Conservation (phyloP, 1,140 invertebrate species). For the Grapholita molesta region DNA sequence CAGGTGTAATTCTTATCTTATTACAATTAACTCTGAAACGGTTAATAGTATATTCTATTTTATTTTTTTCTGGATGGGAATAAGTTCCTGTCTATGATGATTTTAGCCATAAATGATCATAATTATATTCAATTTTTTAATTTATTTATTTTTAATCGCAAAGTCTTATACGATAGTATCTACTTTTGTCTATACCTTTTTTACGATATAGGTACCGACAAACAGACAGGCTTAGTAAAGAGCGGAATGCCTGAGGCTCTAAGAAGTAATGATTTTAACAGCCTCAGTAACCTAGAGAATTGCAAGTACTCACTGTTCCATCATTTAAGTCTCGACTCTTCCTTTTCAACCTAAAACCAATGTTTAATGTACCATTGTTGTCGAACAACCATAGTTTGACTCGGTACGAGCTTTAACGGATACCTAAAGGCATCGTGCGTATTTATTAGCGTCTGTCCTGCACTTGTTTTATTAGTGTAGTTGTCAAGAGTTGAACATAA, state of each 20-base stretch:
- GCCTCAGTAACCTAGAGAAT: neutral
- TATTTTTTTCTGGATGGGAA: too few relatives aligned
- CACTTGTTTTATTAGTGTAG: neutral
- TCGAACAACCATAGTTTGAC: neutral
- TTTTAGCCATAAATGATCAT: too few relatives aligned
- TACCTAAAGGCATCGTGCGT: neutral
- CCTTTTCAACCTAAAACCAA: neutral
- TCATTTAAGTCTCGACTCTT: neutral
- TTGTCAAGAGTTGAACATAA: neutral
- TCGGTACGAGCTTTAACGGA: neutral
- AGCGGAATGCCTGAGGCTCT: neutral
- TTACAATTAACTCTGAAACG: too few relatives aligned
- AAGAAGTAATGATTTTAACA: neutral
- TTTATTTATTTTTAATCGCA: too few relatives aligned
- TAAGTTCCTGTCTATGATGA: too few relatives aligned
- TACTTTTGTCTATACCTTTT: neutral
- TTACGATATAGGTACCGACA: neutral
- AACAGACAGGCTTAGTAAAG: neutral
- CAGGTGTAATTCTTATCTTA: neutral
- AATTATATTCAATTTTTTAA: too few relatives aligned
- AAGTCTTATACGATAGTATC: too few relatives aligned
- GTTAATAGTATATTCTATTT: neutral
- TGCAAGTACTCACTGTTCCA: neutral
- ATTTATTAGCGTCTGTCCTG: neutral
- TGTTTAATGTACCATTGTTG: slow-evolving; percentile 1